Conservation (phyloP, 1,140 invertebrate species). For the Marisa cornuarietis region DNA sequence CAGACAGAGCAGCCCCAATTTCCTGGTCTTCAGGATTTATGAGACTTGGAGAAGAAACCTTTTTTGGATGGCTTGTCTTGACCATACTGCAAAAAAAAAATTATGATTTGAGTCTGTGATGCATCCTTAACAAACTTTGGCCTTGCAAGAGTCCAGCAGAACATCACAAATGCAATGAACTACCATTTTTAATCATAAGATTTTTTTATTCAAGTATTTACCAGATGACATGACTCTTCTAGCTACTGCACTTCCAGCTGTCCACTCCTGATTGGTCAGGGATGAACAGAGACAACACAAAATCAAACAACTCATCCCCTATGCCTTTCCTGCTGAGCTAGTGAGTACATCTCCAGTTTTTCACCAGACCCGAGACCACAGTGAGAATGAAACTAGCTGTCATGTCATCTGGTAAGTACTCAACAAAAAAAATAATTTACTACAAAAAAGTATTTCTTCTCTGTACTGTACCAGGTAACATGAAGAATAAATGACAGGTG, state of each 20-base stretch:
- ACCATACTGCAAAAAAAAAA: constrained; percentile 50
- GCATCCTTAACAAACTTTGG: too few species aligned
- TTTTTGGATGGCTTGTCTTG: constrained; percentile 61
- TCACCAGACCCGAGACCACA: too few species aligned
- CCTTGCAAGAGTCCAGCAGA: not conserved
- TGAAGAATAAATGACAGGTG: too few species aligned
- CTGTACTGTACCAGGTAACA: too few species aligned
- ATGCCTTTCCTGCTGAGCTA: not conserved
- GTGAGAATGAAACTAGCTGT: too few species aligned
- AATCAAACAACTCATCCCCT: not conserved
- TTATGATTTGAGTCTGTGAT: not conserved
- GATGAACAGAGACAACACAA: not conserved
- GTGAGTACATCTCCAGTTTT: too few species aligned
- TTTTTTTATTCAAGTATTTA: not conserved
- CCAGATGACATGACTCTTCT: not conserved
- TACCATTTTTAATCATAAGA: not conserved
- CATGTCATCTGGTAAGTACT: too few species aligned
- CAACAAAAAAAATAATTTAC: too few species aligned
- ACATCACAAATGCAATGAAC: not conserved
- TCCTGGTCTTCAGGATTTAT: constrained; percentile 39
- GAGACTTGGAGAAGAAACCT: constrained; percentile 59
- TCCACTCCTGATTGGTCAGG: not conserved
- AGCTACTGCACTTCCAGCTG: not conserved
- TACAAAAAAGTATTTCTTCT: too few species aligned
- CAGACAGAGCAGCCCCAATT: not conserved